Base-by-base conservation (phyloP, 2,113 vertebrate genomes). In the Furnarius figulus region DNA sequence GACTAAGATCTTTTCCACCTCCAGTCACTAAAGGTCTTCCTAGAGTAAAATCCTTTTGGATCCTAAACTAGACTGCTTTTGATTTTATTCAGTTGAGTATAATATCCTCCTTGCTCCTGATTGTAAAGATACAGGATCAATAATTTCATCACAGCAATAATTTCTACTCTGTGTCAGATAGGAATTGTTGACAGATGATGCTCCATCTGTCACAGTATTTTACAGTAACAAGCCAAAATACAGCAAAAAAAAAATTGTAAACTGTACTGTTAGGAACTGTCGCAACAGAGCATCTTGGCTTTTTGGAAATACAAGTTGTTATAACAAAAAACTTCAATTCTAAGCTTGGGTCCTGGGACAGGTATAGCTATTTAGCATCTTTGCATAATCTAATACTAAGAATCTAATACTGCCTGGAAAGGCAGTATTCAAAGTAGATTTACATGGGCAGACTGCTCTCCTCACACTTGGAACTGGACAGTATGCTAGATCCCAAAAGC, bases 161-260 rank as follows among this genome's bases (percentile, higher is more conserved):
- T 94, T 94, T 96, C 68, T 78, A 93, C 40, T 93, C 62, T 61
- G 70, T 94, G 92, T 96, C 88, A 94, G 90, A 96, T 94, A 94
- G 92, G 88, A 94, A 94, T 78, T 90, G 90, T 92, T 96, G 95
- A 96, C 96, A 97, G 96, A 96, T 97, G 96, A 96, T 92, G 95
- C 92, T 96, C 96, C 96, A 96, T 97, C 96, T 97, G 96, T 96
- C 96, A 97, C 93, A 92, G 88, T 96, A 95, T 96, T 97, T 97
- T 96, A 94, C 87, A 85, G 89, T 96, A 95, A 91, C 84, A 94
- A 94, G 96, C 91, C 83, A 96, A 97, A 96, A 96, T 83, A 84
- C 52, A 83, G 76, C 9, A 73, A 85, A 93, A 94, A 88, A 88
- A 90, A 85, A 35, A 68, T 24, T 75, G 72, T 75, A 87, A 93